phyloP scores from a whole-genome alignment of 2,888 invertebrate species.

The Sphaerophoria taeniata region DNA sequence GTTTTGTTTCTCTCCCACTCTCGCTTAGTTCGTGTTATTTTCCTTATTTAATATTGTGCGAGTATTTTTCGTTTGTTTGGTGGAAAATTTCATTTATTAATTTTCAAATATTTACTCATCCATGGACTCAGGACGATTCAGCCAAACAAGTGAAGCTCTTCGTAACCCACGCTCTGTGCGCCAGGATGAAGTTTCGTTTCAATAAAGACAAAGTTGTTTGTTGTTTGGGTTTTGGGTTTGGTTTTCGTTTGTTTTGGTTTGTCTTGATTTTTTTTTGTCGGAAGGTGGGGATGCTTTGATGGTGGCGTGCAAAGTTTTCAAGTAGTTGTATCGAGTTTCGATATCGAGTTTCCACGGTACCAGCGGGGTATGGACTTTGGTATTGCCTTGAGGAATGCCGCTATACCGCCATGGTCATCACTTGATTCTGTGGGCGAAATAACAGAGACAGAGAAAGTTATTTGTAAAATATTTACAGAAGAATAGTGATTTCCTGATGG shows the following conservation, averaged over 20 bases:
- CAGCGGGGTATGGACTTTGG: slow-evolving; percentile 46
- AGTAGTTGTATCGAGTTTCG: not conserved
- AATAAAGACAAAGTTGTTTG: slow-evolving; percentile 50
- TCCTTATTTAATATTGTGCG: too few relatives aligned
- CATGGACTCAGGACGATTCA: slow-evolving; percentile 38
- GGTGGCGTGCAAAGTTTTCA: slow-evolving; percentile 45
- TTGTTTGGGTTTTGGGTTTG: slow-evolving; percentile 9
- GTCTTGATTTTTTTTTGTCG: too few relatives aligned
- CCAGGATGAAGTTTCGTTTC: slow-evolving; percentile 56
- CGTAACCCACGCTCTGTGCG: too few relatives aligned
- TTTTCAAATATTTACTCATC: slow-evolving; percentile 73
- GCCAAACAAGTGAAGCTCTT: not conserved
- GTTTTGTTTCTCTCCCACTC: not conserved
- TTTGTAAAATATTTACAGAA: slow-evolving; percentile 66
- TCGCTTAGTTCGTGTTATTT: not conserved
- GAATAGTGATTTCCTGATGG: slow-evolving; percentile 50
- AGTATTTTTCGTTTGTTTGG: slow-evolving; percentile 64
- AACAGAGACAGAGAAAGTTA: slow-evolving; percentile 42
- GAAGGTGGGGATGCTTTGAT: slow-evolving; percentile 16
- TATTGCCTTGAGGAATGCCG: slow-evolving; percentile 32
- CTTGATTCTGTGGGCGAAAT: slow-evolving; percentile 5
- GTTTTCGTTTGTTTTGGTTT: too few relatives aligned
- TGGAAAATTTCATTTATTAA: slow-evolving; percentile 71
- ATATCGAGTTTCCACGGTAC: too few relatives aligned
- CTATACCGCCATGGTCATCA: not conserved